These are phyloP conservation scores for Nematopogon swammerdamellus DNA, from an alignment of 2,888 invertebrate genomes.

Conservation along the genomic window DNA sequence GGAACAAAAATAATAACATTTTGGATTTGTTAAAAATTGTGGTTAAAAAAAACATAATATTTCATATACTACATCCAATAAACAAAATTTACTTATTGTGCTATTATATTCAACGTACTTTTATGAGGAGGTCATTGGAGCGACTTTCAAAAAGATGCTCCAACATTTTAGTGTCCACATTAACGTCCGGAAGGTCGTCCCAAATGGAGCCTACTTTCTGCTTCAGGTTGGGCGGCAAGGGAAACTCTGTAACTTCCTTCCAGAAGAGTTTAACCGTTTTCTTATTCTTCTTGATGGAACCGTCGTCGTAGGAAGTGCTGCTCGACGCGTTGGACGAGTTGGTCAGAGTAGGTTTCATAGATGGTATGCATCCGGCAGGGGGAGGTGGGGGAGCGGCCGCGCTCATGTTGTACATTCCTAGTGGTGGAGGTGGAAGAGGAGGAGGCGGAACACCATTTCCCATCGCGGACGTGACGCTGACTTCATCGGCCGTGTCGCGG, in stretches of 20 bases:
- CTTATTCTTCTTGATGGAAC: slow-evolving; percentile 77
- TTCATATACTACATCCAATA: too few species aligned
- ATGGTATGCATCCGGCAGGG: slow-evolving; percentile 42
- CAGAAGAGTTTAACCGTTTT: slow-evolving; percentile 98
- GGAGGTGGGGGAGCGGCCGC: slow-evolving; percentile 44
- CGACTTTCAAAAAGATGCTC: slow-evolving; percentile 97
- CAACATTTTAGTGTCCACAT: slow-evolving; percentile 87
- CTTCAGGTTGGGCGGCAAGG: slow-evolving; percentile 41
- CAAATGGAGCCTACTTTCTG: slow-evolving; percentile 75
- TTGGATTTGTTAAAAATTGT: too few species aligned
- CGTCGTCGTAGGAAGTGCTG: slow-evolving; percentile 28
- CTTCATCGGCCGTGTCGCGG: slow-evolving; percentile 83
- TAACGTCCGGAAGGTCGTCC: slow-evolving; percentile 84
- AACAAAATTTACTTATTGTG: too few species aligned
- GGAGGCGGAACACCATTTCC: slow-evolving; percentile 72
- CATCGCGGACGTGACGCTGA: slow-evolving; percentile 63
- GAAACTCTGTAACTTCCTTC: slow-evolving; percentile 88
- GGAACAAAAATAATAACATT: slow-evolving; percentile 17
- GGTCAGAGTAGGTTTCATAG: slow-evolving; percentile 44
- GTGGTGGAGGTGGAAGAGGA: slow-evolving; percentile 68
- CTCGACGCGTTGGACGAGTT: slow-evolving; percentile 29
- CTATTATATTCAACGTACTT: slow-evolving; percentile 58
- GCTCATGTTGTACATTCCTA: slow-evolving; percentile 14
- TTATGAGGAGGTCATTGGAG: slow-evolving; percentile 91
- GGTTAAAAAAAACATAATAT: too few species aligned